A percentile compares a stretch with the other conserved stretches of the same genome.
These are phyloP conservation scores for Andricus curvator DNA, from an alignment of 2,888 invertebrate species.

Conservation along the genomic window DNA sequence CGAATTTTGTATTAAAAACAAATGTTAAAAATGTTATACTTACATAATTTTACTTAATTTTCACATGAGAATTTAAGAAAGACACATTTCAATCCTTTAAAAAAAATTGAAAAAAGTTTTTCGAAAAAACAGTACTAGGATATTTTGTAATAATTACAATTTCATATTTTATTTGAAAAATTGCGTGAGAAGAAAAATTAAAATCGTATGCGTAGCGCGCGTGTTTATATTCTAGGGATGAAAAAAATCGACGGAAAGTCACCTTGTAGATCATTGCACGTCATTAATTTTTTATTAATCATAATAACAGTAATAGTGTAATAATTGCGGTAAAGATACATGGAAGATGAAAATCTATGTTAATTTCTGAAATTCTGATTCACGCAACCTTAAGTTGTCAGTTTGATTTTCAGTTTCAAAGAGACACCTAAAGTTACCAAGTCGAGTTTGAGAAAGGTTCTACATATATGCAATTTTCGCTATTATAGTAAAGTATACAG, in stretches of 20 bases:
- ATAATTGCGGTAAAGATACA: not conserved
- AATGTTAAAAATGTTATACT: too few relatives aligned
- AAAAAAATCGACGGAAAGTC: not conserved
- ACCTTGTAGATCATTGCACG: not conserved
- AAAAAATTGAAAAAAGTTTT: too few relatives aligned
- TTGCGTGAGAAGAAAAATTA: not conserved
- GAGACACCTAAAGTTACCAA: slow-evolving; percentile 1
- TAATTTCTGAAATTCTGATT: not conserved
- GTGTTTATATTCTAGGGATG: not conserved
- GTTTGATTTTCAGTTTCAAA: not conserved
- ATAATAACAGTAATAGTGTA: not conserved
- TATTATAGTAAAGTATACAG: slow-evolving; percentile 32
- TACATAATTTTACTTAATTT: too few relatives aligned
- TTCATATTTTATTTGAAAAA: not conserved
- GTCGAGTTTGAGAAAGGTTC: slow-evolving; percentile 20
- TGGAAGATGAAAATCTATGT: not conserved
- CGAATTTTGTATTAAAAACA: too few relatives aligned
- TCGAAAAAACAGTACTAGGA: too few relatives aligned
- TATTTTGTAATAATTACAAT: not conserved
- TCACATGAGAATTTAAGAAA: too few relatives aligned
- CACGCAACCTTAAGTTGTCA: not conserved
- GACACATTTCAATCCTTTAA: too few relatives aligned
- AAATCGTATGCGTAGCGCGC: not conserved
- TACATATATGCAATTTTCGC: slow-evolving; percentile 14
- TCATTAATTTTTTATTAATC: not conserved